Base-by-base conservation (phyloP, 1,140 invertebrate genomes). In the Pseudomyrmex flavicornis region DNA sequence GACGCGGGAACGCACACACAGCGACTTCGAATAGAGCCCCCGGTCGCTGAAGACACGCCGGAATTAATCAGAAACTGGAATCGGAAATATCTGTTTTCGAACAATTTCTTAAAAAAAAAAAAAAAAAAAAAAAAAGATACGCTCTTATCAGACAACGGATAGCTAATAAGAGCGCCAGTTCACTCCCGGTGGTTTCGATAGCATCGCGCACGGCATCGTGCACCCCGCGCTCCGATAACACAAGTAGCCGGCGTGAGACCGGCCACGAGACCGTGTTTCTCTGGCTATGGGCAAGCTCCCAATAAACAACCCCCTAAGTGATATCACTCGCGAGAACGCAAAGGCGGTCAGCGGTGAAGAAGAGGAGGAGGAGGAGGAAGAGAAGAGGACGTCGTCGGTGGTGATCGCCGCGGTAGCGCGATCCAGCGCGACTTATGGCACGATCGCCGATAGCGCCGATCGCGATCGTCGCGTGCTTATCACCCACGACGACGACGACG, bases 201-300 rank as follows among this genome's bases (percentile, higher is more conserved):
- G 22, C 35, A 35, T 63, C 61, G 20, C 61, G 61, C 35, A 35
- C 13, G 20, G 48, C n/a, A 17, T 17, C 59, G 61, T 63, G 73
- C 59, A 22, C 26, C 59, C 44, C 63, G 17, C 35, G 63, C 50
- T 10, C 68, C n/a, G 62, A 79, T 13, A 68, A 66, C 4, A 52
- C 4, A 52, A 62, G 48, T 17, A 72, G 70, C 59, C 68, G 73
- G 83, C 63, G 85, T 52, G 52, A 56, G 46, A 80, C 84, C 84
- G 85, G 82, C 84, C 84, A 62, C 59, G 84, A 82, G 76, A 62
- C 62, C 63, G 76, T 63, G 77, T 84, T 72, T 0, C n/a, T 62
- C 88, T 89, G 91, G 92, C 91, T 93, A 93, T 93, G 92, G 92
- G 91, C 92, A 91, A 91, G 89, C 84, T 91, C 90, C 85, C 90